These are phyloP conservation scores for Poeciliopsis occidentalis DNA, from an alignment of 2,113 vertebrate species.

Conservation along the genomic window DNA sequence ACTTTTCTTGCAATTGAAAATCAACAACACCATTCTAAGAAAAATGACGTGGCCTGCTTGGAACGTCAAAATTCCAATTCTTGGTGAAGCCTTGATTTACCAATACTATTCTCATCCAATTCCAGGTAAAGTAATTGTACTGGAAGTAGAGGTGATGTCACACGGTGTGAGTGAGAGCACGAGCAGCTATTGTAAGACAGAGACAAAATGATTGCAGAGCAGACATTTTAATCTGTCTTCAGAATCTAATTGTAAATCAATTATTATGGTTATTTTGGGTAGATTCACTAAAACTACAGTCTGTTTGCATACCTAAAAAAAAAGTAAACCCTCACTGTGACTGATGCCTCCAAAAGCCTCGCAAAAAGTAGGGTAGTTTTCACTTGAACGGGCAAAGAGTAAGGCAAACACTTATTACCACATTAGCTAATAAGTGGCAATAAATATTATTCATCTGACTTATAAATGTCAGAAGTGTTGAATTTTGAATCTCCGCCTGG, in stretches of 20 bases:
- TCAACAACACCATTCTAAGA: no score
- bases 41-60: no score
- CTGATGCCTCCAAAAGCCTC: not conserved
- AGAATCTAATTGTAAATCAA: not conserved
- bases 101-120: not conserved
- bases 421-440: no score
- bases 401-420: no score
- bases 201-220: not conserved
- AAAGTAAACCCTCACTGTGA: not conserved
- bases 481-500: not conserved
- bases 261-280: not conserved
- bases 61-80: not conserved
- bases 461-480: not conserved
- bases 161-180: not conserved
- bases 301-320: not conserved
- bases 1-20: not conserved
- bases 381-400: no score
- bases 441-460: no score
- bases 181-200: not conserved
- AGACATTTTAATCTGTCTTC: not conserved
- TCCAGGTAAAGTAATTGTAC: not conserved
- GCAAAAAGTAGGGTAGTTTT: not conserved
- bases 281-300: not conserved
- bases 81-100: not conserved
- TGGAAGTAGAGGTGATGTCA: not conserved